A percentile compares a stretch with the other conserved stretches of the same genome.
Conservation (phyloP, 2,797 vertebrate species). For the Melanotaenia trifasciata region DNA sequence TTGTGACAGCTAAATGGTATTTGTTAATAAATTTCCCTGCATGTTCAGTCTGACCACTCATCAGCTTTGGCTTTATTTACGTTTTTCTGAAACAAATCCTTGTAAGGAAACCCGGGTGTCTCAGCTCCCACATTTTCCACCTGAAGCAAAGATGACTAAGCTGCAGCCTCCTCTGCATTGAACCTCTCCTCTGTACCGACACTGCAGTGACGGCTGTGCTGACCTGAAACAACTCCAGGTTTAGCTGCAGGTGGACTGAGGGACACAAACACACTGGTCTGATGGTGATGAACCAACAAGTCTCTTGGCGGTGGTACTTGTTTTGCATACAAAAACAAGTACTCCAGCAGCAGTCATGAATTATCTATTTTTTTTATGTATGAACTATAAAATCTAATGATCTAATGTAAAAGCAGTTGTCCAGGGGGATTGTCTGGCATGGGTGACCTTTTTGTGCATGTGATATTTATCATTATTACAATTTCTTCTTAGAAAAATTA, state of each 20-base stretch:
- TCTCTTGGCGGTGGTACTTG: not conserved
- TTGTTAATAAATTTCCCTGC: not conserved
- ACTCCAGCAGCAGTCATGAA: not conserved
- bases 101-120: constrained; percentile 50
- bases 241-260: constrained; percentile 31
- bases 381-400: not conserved
- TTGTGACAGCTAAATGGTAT: too few relatives aligned
- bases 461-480: not conserved
- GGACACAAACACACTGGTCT: constrained; percentile 1
- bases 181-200: constrained; percentile 30
- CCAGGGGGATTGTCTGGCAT: not conserved
- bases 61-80: constrained; percentile 9
- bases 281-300: not conserved
- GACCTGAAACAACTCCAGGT: constrained; percentile 34
- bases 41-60: constrained; percentile 1
- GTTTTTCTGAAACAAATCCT: constrained; percentile 29
- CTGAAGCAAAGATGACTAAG: constrained; percentile 66
- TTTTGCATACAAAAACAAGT: not conserved
- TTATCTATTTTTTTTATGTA: not conserved
- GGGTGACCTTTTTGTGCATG: not conserved
- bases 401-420: not conserved
- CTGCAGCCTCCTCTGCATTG: constrained; percentile 53
- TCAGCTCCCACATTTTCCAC: constrained; percentile 61
- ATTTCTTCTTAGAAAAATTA: not conserved
- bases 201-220: constrained; percentile 11